Evolutionary conservation across 2,113 vertebrate genomes (phyloP), one percentile per base, ranked within the genome.

Genomic region (Pionites leucogaster): DNA sequence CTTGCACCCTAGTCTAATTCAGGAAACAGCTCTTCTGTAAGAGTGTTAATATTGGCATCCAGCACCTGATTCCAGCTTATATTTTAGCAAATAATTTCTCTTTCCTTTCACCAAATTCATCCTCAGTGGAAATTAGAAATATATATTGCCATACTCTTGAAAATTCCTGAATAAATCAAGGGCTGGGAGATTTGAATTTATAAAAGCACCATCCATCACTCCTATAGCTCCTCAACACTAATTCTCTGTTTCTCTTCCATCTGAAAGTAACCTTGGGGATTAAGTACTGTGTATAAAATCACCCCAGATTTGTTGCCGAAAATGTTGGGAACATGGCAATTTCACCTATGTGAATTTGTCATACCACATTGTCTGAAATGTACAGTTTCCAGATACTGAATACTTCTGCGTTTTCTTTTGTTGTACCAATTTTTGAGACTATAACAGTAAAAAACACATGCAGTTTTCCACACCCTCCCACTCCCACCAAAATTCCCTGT

Each of bases 21-120:
- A 97, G 93, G 93, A 95, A 96, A 95, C 79, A 95, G 6, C 91
- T 90, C 71, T 93, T 90, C 91, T 88, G 39, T 67, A 35, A 44
- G 31, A 92, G 93, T 96, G 84, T 95, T 96, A 96, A 84, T 67
- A 84, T 91, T 97, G 89, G 95, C 95, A 96, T 88, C 91, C 89
- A 62, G 60, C 22, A 9, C 92, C 88, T 88, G 76, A 63, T 92
- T 87, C 92, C 80, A 82, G 28, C 89, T 59, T 84, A 70, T 37
- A 63, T 72, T 95, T 86, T 79, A 88, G 78, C 93, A 90, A 94
- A 94, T 95, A 88, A 90, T 94, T 93, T 94, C 77, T 95, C 90
- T 88, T 88, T 76, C 82, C 78, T 94, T 95, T 95, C 90, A 95
- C 47, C 88, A 93, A 94, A 89, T 94, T 94, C 86, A 79, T 96